These are phyloP conservation scores for Pseudobourletiella spinata DNA, from an alignment of 1,140 invertebrate genomes.

Conservation along the genomic window DNA sequence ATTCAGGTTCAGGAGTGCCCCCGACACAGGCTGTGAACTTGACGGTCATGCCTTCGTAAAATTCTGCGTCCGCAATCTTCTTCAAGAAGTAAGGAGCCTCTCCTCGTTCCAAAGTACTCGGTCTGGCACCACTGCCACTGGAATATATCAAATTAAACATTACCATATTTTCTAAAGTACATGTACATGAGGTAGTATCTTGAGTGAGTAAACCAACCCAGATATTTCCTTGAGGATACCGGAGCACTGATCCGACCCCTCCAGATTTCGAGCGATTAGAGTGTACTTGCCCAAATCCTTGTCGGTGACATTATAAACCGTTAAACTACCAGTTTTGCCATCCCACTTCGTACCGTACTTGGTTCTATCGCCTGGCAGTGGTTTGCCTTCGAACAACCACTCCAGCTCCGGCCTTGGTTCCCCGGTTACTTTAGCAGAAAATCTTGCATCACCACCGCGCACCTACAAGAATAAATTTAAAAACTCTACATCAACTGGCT, in stretches of 20 bases:
- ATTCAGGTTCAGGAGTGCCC: constrained; percentile 75
- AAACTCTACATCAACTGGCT: no score
- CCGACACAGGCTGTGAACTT: constrained; percentile 83
- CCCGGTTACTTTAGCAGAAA: constrained; percentile 60
- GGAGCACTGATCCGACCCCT: constrained; percentile 66
- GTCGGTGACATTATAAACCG: constrained; percentile 7
- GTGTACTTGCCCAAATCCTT: constrained; percentile 65
- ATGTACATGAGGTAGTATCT: no score
- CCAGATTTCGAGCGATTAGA: constrained; percentile 66
- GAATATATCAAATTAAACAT: no score
- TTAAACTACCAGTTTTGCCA: constrained; percentile 38
- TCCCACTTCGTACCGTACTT: constrained; percentile 71
- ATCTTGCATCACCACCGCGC: constrained; percentile 66
- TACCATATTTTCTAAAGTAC: no score
- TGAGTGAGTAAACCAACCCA: no score
- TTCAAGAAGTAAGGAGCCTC: constrained; percentile 82
- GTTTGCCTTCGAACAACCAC: constrained; percentile 53
- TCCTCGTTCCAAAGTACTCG: constrained; percentile 51
- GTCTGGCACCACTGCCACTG: no score
- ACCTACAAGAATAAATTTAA: no score
- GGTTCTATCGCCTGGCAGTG: constrained; percentile 50
- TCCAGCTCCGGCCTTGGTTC: constrained; percentile 74
- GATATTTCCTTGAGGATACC: constrained; percentile 52
- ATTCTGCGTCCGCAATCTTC: constrained; percentile 76
- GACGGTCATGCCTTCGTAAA: constrained; percentile 68